Conservation (phyloP, 2,888 invertebrate species). For the Itoplectis maculator region DNA sequence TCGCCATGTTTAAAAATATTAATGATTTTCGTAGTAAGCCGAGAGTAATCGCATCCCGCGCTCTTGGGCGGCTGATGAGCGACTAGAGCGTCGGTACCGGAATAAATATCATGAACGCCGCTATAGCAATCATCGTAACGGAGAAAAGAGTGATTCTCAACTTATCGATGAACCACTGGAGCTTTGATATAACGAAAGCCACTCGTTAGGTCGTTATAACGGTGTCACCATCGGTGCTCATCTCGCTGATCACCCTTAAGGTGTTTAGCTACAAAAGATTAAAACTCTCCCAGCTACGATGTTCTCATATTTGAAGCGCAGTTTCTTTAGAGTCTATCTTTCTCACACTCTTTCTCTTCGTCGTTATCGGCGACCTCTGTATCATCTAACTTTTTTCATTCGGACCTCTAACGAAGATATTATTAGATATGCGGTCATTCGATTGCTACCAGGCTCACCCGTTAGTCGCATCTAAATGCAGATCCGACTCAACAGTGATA, state of each 20-base stretch:
- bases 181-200: too few relatives aligned
- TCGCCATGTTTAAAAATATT: not conserved
- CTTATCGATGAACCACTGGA: too few relatives aligned
- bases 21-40: not conserved
- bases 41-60: not conserved
- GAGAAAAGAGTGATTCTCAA: too few relatives aligned
- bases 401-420: conserved; percentile 14
- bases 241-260: too few relatives aligned
- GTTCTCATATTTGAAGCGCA: not conserved
- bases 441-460: not conserved
- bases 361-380: too few relatives aligned
- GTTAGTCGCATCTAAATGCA: not conserved
- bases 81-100: conserved; percentile 10
- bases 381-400: too few relatives aligned
- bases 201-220: too few relatives aligned
- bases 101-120: not conserved
- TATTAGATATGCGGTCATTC: conserved; percentile 32
- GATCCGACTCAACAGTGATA: not conserved
- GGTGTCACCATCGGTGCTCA: too few relatives aligned
- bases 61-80: conserved; percentile 3
- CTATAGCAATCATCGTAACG: too few relatives aligned
- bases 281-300: too few relatives aligned
- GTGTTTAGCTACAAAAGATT: too few relatives aligned
- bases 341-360: conserved; percentile 12
- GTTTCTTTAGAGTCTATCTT: conserved; percentile 3